Base-by-base conservation (phyloP, 35 echinoderm and acorn worm species). In the Antedon bifida region DNA sequence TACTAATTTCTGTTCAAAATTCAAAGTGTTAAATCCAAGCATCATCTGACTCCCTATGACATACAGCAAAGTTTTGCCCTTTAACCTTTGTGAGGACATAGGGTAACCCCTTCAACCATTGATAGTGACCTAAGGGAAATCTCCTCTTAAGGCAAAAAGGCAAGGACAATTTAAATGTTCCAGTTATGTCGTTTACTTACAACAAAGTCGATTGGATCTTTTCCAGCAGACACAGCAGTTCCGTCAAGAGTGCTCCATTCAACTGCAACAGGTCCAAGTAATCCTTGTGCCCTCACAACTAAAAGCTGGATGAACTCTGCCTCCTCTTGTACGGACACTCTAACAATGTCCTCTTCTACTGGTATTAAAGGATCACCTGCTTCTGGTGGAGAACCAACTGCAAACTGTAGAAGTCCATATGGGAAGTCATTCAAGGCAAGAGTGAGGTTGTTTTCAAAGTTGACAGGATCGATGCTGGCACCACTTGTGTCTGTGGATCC, bases 171-270 rank as follows among this genome's bases (percentile, higher is more conserved):
- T n/a, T n/a, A n/a, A n/a, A n/a, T n/a, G 38, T 42, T 42, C 5
- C 5, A 42, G 14, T 42, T 30, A 28, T 30, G 21, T 30, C 80
- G 28, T 7, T 30, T 81, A 83, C 88, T 81, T 82, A 99, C 95
- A 88, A 93, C 82, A 86, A 92, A 99, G 79, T 99, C 95, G 21
- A 99, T 81, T 12, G 95, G 95, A 78, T 83, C 75, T 85, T 99
- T 99, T 13, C 95, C 95, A 38, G 90, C 95, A 80, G 95, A 99
- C 55, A 99, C 83, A 34, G 90, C 91, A 75, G 95, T 82, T 0
- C 95, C 90, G 82, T 99, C 95, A 32, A 97, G 79, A 4, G 95
- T 99, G 78, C 91, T 92, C 94, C 95, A 99, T 82, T 99, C 95
- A 42, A 99, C 85, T 9, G 91, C 76, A 8, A 93, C 82, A 14